Evolutionary conservation across 2,888 invertebrate species (phyloP).

Genomic region (Hyppa rectilinea): DNA sequence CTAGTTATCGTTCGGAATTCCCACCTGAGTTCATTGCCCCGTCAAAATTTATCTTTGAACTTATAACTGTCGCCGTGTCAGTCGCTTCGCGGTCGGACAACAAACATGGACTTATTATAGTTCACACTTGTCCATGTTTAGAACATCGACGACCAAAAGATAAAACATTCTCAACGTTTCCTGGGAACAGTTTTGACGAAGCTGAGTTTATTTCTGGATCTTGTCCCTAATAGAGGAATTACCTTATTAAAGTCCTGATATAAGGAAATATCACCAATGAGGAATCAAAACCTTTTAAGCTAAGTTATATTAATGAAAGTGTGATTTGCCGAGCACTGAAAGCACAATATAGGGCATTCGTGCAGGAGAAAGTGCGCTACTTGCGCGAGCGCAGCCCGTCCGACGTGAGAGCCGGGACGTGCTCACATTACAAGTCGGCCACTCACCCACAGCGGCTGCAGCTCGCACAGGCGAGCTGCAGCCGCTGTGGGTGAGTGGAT

Average conservation of each 20-base stretch:
- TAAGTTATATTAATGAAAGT: conserved; percentile 73
- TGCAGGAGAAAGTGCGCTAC: conserved; percentile 83
- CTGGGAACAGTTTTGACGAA: conserved; percentile 76
- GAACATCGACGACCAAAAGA: conserved; percentile 73
- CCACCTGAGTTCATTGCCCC: conserved; percentile 76
- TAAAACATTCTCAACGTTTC: conserved; percentile 78
- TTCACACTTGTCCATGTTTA: conserved; percentile 77
- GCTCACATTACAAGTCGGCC: conserved; percentile 71
- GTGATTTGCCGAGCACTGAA: conserved; percentile 75
- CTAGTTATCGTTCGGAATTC: conserved; percentile 55
- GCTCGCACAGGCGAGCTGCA: no score
- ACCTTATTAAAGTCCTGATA: neutral
- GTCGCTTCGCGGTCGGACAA: conserved; percentile 75
- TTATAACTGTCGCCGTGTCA: conserved; percentile 81
- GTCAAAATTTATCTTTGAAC: conserved; percentile 75
- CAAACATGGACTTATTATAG: conserved; percentile 76
- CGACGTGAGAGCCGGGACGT: conserved; percentile 82
- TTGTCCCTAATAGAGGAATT: neutral
- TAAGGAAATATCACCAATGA: neutral
- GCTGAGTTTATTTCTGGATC: conserved; percentile 28
- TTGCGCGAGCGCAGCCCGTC: conserved; percentile 69
- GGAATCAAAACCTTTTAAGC: neutral
- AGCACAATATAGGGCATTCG: conserved; percentile 81
- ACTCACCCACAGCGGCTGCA: conserved; percentile 55
- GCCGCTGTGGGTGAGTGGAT: no score